A percentile compares a stretch with the other conserved stretches of the same genome.
phyloP scores from a whole-genome alignment of 2,797 vertebrate genomes.

The Diplodus sargus region DNA sequence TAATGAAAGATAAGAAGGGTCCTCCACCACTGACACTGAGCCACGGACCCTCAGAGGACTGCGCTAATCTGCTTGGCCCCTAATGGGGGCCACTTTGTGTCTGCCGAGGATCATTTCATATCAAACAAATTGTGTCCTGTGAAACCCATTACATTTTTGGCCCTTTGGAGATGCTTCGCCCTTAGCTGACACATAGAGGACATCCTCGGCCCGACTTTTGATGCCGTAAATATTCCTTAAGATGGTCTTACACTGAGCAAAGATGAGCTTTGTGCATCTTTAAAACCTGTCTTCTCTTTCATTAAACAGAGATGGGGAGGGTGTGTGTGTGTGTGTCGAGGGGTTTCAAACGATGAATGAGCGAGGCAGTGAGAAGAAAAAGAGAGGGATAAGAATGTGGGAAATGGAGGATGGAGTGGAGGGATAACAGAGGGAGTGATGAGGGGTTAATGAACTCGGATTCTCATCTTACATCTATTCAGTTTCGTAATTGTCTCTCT shows the following conservation, averaged over 20 bases:
- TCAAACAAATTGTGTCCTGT: constrained; percentile 91
- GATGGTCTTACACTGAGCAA: constrained; percentile 57
- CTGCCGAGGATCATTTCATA: constrained; percentile 94
- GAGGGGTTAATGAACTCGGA: constrained; percentile 69
- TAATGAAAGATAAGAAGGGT: constrained; percentile 99
- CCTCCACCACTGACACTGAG: constrained; percentile 99
- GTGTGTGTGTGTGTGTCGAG: neutral
- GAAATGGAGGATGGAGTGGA: constrained; percentile 77
- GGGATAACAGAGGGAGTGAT: constrained; percentile 53
- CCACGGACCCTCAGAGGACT: constrained; percentile 83
- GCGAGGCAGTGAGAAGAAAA: constrained; percentile 22
- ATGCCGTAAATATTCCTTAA: constrained; percentile 75
- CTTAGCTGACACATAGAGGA: constrained; percentile 86
- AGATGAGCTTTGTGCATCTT: constrained; percentile 57
- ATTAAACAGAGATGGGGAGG: constrained; percentile 42
- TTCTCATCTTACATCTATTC: constrained; percentile 65
- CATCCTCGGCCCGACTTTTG: constrained; percentile 76
- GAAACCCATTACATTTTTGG: constrained; percentile 83
- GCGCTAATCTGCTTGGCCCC: constrained; percentile 99
- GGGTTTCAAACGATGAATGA: constrained; percentile 37
- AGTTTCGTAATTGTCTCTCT: constrained; percentile 60
- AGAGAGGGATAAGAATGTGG: constrained; percentile 43
- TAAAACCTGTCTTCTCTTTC: constrained; percentile 55
- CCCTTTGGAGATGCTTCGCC: constrained; percentile 81
- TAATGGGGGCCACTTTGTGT: constrained; percentile 99